Base-by-base conservation (phyloP, 2,797 vertebrate genomes). In the Rhinophrynus dorsalis region DNA sequence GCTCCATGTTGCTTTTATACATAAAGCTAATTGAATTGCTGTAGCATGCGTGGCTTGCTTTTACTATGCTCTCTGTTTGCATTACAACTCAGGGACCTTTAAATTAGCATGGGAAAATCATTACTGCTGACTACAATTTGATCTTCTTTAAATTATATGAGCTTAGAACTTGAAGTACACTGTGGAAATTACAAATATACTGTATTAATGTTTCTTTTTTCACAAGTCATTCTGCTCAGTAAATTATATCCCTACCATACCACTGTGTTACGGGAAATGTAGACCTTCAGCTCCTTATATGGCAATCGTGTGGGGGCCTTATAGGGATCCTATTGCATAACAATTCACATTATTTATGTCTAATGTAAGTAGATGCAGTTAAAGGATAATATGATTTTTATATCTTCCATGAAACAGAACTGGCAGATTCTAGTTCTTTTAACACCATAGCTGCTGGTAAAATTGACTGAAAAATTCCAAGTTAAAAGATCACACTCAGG, bases 231-330 rank as follows among this genome's bases (percentile, higher is more conserved):
- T 52, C 47, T 60, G 55, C 29, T 20, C 38, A 23, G 45, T 73
- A 54, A 66, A 58, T 66, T 60, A 66, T 67, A 64, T 37, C 23
- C 35, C n/a, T 20, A 42, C 27, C 70, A 67, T 67, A 58, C 47
- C 33, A 40, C 40, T 60, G 56, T 66, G 55, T 73, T 73, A 73
- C 55, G 55, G 62, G 62, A 73, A 73, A 52, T 54, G 47, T 66
- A 54, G 51, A 37, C 55, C 55, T 65, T 32, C n/a, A 73, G 55
- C 33, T 66, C 70, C 70, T 35, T 73, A 73, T 66, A 73, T 73
- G 70, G 70, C 47, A 73, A 52, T 67, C 42, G 54, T 27, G 48
- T 15, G 32, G 42, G 68, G n/a, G 42, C 55, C 55, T 45, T 45
- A 70, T 66, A 52, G 38, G 61, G 55, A 54, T 52, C 29, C 15